Evolutionary conservation across 2,113 vertebrate genomes (phyloP), one percentile per base, ranked within the genome.

Genomic region (Eonycteris spelaea): DNA sequence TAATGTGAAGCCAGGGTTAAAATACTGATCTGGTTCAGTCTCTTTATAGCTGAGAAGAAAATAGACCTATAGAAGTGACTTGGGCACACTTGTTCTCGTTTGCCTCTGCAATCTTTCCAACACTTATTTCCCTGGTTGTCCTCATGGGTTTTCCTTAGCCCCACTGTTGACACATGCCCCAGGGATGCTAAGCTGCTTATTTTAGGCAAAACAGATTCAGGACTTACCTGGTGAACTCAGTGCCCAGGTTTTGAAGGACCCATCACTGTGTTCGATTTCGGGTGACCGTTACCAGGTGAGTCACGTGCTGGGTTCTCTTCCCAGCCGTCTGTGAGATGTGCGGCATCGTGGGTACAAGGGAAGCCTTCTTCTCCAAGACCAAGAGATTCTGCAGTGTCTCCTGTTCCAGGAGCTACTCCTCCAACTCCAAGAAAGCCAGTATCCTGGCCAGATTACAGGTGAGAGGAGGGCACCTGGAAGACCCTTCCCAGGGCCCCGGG

Each of bases 361-460:
- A 98, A 65, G 98, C 98, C 94, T 99, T 99, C 98, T 99, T 99
- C 98, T 99, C 99, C 55, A 99, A 98, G 98, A 99, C 99, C 61
- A 99, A 99, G 97, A 99, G 99, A 65, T 99, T 99, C 98, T 99
- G 99, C 99, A 99, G 99, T 0, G 98, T 98, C 11, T 99, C 99
- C 88, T 99, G 99, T 93, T 99, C 99, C 15, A 98, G 99, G 67
- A 99, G 99, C 85, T 99, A 99, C 96, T 99, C 99, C 2, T 99
- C 99, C 57, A 99, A 99, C 98, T 99, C 99, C 68, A 99, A 99
- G 98, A 99, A 99, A 98, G 98, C 99, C 89, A 99, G 99, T 94
- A 99, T 99, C 94, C 95, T 99, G 97, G 99, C 99, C 30, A 98
- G 99, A 40, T 97, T 99, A 24, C 99, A 99, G 99, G 99, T 99